phyloP scores from a whole-genome alignment of 2,113 vertebrate species.

The Apistogramma diplotaenia region DNA sequence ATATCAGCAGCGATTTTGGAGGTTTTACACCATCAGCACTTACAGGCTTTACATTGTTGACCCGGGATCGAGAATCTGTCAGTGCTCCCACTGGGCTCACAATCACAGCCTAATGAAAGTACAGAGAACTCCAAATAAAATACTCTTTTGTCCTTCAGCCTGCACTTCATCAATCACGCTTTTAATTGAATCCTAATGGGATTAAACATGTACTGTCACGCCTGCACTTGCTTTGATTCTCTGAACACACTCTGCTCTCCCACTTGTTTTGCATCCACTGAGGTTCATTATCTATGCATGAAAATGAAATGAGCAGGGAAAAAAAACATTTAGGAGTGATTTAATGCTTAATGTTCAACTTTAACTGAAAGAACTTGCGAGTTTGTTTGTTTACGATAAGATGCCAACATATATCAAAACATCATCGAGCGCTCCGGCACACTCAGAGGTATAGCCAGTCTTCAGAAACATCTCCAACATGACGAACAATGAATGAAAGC shows the following conservation, averaged over 20 bases:
- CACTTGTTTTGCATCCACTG: conserved; percentile 36
- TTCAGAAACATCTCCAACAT: not conserved
- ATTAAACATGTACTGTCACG: conserved; percentile 59
- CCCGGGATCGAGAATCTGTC: not conserved
- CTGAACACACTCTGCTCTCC: conserved; percentile 27
- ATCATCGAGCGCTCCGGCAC: not conserved
- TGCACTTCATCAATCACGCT: conserved; percentile 57
- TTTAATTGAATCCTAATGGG: conserved; percentile 68
- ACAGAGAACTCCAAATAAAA: conserved; percentile 38
- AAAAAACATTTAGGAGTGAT: not conserved
- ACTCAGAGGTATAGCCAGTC: not conserved
- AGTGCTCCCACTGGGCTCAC: not conserved
- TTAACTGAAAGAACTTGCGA: not conserved
- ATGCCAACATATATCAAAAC: not conserved
- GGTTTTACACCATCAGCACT: not conserved
- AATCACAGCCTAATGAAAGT: conserved; percentile 18
- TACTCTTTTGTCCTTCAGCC: conserved; percentile 44
- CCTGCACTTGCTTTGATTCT: conserved; percentile 40
- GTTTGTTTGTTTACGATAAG: not conserved
- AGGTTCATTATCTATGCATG: conserved; percentile 37
- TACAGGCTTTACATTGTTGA: not conserved
- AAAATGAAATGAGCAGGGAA: not conserved
- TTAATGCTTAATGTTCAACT: conserved; percentile 23
- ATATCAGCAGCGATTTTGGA: not conserved
- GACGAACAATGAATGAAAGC: conserved; percentile 1